Base-by-base conservation (phyloP, 2,113 vertebrate genomes). In the Aspiorhynchus laticeps region DNA sequence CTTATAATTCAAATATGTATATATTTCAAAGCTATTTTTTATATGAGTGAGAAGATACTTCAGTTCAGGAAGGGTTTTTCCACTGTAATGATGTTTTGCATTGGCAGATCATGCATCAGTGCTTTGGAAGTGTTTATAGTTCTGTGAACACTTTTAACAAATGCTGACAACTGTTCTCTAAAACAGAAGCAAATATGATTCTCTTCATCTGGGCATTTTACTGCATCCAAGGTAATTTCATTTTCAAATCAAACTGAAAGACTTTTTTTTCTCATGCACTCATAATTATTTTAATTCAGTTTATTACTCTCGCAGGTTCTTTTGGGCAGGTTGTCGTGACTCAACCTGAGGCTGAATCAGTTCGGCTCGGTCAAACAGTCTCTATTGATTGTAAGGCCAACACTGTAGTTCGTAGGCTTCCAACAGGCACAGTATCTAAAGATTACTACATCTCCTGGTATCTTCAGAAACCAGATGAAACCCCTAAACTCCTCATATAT, bases 291-390 rank as follows among this genome's bases (percentile, higher is more conserved):
- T 15, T 15, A 17, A 15, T 26, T 80, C 4, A 12, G 41, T 21
- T 10, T 53, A 6, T 73, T 17, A 74, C 2, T 88, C 24, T 89
- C 33, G 75, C 83, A 93, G 92, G 88, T 31, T 88, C 86, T 87
- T 89, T 81, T 11, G 73, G 84, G 74, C 90, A 91, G 65, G 87
- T 92, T 63, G 89, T 90, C 75, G 85, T 94, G 86, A 93, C 90
- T 89, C 87, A 93, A 38, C 11, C 84, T 85, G 61, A 24, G 28
- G 26, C 9, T 53, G 9, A 67, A 63, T 78, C 43, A 51, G 74
- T 33, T 51, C 65, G 90, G 90, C 86, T 89, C 83, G 90, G 87
- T 84, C 7, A 36, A 19, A 90, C 56, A 2, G 88, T 90, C 53
- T 90, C 81, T 61, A 9, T 93, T 12, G 83, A 17, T 5, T 94